phyloP scores from a whole-genome alignment of 1,140 invertebrate genomes.

The Tachypleus tridentatus region DNA sequence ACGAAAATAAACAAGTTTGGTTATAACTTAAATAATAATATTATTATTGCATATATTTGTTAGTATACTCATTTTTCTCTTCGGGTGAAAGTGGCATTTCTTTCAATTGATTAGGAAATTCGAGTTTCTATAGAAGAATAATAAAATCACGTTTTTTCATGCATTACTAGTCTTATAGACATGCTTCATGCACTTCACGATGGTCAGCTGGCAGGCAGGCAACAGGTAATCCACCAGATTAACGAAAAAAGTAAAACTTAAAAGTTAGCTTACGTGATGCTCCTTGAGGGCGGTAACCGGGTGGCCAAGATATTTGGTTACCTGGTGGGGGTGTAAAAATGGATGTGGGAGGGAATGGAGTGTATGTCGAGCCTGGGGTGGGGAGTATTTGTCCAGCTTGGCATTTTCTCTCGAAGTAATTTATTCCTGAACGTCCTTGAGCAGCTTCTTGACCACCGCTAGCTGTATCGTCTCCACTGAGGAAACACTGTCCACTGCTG shows the following conservation, averaged over 20 bases:
- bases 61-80: no score
- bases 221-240: not conserved
- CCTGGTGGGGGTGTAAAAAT: conserved; percentile 7
- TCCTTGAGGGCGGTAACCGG: conserved; percentile 2
- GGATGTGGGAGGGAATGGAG: conserved; percentile 9
- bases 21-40: no score
- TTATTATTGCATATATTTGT: no score
- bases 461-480: conserved; percentile 31
- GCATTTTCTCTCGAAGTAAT: conserved; percentile 36
- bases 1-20: no score
- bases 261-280: not conserved
- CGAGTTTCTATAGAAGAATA: no score
- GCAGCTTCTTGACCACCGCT: conserved; percentile 25
- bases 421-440: conserved; percentile 34
- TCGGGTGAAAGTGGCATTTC: no score
- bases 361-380: conserved; percentile 15
- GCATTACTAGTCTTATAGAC: no score
- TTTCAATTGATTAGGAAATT: no score
- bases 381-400: conserved; percentile 14
- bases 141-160: no score
- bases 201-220: no score
- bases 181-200: no score
- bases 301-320: conserved; percentile 1
- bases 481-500: conserved; percentile 37
- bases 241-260: not conserved